Conservation (phyloP, 2,797 vertebrate species). For the Chelon labrosus region DNA sequence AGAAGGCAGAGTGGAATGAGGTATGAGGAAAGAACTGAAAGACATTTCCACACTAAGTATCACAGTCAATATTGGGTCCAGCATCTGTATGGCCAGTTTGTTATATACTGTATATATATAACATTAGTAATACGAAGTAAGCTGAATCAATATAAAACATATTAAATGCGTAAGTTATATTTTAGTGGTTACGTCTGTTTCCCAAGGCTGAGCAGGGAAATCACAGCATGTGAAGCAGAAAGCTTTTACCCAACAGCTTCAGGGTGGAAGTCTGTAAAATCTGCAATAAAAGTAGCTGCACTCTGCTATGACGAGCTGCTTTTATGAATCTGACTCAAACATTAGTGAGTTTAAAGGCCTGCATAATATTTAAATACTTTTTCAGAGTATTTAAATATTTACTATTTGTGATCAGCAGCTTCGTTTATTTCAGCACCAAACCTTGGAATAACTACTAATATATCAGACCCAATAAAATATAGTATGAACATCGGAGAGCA, state of each 20-base stretch:
- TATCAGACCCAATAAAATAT: neutral
- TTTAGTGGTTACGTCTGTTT: neutral
- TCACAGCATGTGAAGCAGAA: neutral
- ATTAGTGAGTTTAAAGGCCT: conserved; percentile 1
- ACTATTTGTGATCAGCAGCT: neutral
- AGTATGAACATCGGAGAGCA: neutral
- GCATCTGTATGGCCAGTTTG: too few species aligned
- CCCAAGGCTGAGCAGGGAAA: neutral
- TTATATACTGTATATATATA: too few species aligned
- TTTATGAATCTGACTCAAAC: neutral
- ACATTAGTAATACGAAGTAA: too few species aligned
- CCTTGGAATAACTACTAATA: too few species aligned
- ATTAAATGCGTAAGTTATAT: too few species aligned
- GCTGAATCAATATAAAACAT: neutral
- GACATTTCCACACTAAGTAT: neutral
- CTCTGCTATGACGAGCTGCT: neutral
- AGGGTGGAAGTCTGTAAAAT: too few species aligned
- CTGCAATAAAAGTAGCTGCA: too few species aligned
- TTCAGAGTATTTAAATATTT: neutral
- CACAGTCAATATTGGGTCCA: neutral
- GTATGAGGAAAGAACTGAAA: neutral
- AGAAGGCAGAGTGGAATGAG: conserved; percentile 30
- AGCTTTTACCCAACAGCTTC: too few species aligned
- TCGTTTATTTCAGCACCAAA: neutral
- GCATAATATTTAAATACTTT: neutral